Evolutionary conservation across 2,888 invertebrate genomes (phyloP).

Genomic region (Eristalis tenax): DNA sequence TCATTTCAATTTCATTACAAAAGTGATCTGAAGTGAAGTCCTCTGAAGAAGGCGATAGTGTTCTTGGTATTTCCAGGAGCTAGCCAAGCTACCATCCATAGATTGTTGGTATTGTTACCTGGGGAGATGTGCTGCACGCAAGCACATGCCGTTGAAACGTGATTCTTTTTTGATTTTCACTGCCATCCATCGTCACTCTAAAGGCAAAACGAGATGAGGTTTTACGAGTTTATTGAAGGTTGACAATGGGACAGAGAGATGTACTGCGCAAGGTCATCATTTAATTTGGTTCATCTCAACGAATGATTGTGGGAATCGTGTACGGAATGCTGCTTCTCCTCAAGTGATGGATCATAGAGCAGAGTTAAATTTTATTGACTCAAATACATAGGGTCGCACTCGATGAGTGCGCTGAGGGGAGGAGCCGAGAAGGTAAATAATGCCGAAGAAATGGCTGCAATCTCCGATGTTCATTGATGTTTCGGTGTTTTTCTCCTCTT

Average conservation of each 20-base stretch:
- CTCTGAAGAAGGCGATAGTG: slow-evolving; percentile 42
- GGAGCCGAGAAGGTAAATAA: too few relatives aligned
- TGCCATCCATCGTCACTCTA: background rate
- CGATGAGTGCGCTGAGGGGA: too few relatives aligned
- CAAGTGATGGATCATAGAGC: background rate
- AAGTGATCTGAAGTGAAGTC: background rate
- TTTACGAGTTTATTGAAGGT: slow-evolving; percentile 38
- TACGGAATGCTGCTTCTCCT: background rate
- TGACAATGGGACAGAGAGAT: slow-evolving; percentile 38
- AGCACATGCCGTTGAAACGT: background rate
- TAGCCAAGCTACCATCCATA: background rate
- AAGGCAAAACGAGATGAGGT: background rate
- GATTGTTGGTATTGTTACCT: slow-evolving; percentile 20
- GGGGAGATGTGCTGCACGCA: background rate
- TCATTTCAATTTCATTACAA: slow-evolving; percentile 18
- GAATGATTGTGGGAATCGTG: background rate
- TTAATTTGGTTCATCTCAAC: slow-evolving; percentile 3
- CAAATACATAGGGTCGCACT: background rate
- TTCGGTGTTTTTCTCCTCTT: too few relatives aligned
- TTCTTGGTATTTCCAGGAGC: slow-evolving; percentile 48
- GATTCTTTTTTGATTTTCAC: background rate
- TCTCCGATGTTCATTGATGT: too few relatives aligned
- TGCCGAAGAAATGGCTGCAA: too few relatives aligned
- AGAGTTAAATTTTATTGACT: background rate
- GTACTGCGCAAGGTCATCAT: slow-evolving; percentile 38